These are phyloP conservation scores for Archocentrus centrarchus DNA, from an alignment of 2,113 vertebrate genomes.

Conservation along the genomic window DNA sequence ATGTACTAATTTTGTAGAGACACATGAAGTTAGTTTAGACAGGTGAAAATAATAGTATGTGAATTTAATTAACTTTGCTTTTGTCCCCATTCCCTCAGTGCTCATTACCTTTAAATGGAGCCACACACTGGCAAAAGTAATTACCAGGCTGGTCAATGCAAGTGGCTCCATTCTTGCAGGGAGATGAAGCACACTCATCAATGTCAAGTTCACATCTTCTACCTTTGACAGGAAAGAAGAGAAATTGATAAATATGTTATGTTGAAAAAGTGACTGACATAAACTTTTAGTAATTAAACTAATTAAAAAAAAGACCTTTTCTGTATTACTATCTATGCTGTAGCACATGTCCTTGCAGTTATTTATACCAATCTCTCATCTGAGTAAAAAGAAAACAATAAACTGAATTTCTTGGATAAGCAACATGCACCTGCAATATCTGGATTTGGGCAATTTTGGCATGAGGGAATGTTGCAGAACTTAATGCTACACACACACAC, in stretches of 20 bases:
- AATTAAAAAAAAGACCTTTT: background rate
- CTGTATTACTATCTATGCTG: constrained; percentile 25
- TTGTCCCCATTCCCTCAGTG: constrained; percentile 78
- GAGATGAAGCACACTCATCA: constrained; percentile 83
- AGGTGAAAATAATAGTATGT: constrained; percentile 85
- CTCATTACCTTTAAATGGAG: constrained; percentile 93
- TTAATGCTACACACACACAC: background rate
- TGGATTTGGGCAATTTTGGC: background rate
- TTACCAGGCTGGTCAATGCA: constrained; percentile 88
- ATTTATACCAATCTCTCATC: background rate
- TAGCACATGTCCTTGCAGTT: background rate
- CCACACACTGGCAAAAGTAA: constrained; percentile 87
- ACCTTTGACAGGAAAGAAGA: constrained; percentile 72
- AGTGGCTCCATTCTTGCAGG: constrained; percentile 84
- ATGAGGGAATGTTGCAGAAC: background rate
- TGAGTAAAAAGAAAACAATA: background rate
- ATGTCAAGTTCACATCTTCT: constrained; percentile 81
- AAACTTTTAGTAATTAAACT: constrained; percentile 30
- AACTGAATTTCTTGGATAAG: background rate
- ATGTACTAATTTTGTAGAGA: constrained; percentile 73
- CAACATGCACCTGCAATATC: background rate
- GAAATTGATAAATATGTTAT: constrained; percentile 41
- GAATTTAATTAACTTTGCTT: constrained; percentile 89
- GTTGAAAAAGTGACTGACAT: constrained; percentile 22
- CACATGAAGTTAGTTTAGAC: constrained; percentile 80